phyloP scores from a whole-genome alignment of 2,113 vertebrate genomes.

The Balaenoptera acutorostrata region DNA sequence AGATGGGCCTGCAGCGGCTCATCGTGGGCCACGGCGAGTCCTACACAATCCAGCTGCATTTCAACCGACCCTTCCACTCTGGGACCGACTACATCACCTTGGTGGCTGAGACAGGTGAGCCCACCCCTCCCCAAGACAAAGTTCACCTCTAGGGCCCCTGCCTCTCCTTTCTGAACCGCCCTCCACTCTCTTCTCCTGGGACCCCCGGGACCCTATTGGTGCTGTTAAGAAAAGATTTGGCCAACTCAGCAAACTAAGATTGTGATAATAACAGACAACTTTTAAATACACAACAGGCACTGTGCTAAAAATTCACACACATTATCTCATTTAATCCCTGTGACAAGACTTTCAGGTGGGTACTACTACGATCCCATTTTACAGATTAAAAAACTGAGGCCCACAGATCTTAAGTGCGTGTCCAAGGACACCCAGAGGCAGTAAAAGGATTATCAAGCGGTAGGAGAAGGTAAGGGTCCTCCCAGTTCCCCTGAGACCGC shows the following conservation, averaged over 20 bases:
- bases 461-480: not conserved
- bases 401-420: not conserved
- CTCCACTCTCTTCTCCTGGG: not conserved
- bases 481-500: not conserved
- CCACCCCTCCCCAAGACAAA: not conserved
- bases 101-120: constrained; percentile 79
- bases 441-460: not conserved
- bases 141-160: not conserved
- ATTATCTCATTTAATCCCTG: not conserved
- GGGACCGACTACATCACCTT: constrained; percentile 59
- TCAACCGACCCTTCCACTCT: constrained; percentile 63
- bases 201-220: not conserved
- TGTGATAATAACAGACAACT: not conserved
- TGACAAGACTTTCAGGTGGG: not conserved
- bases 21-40: constrained; percentile 83
- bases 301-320: not conserved
- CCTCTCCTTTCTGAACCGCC: not conserved
- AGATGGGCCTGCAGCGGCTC: constrained; percentile 80
- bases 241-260: not conserved
- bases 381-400: not conserved
- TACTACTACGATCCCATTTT: not conserved
- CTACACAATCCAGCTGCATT: constrained; percentile 79
- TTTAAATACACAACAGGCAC: not conserved
- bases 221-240: not conserved
- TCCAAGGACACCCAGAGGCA: not conserved